Evolutionary conservation across 2,888 invertebrate species (phyloP).

Genomic region (Callyntrura sp.): DNA sequence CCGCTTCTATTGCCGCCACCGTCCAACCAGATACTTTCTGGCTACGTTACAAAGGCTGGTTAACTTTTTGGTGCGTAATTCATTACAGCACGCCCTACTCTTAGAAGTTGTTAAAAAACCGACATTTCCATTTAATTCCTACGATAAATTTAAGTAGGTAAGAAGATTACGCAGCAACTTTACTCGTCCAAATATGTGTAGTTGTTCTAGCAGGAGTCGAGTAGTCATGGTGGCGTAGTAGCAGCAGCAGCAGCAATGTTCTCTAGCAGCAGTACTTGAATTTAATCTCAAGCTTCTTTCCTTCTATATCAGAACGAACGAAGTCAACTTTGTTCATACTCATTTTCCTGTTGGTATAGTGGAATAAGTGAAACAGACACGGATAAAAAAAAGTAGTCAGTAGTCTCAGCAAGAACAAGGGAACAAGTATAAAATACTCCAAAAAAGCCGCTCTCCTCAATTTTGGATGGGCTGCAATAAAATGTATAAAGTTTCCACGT

Average conservation of each 20-base stretch:
- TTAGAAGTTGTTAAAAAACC: slow-evolving; percentile 56
- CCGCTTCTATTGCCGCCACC: not conserved
- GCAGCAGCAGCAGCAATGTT: slow-evolving; percentile 44
- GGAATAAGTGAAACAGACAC: slow-evolving; percentile 14
- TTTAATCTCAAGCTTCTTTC: slow-evolving; percentile 71
- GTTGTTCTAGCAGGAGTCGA: no score
- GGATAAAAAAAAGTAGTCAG: not conserved
- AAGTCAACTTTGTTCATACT: not conserved
- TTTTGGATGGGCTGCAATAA: slow-evolving; percentile 64
- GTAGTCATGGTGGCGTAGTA: no score
- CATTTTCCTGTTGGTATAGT: slow-evolving; percentile 15
- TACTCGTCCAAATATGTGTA: slow-evolving; percentile 42
- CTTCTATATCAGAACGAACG: not conserved
- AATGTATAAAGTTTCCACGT: slow-evolving; percentile 74
- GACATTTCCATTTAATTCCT: slow-evolving; percentile 71
- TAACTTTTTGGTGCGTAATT: not conserved
- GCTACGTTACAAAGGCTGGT: not conserved
- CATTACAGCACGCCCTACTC: slow-evolving; percentile 3
- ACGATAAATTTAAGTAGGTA: slow-evolving; percentile 77
- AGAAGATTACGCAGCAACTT: slow-evolving; percentile 76
- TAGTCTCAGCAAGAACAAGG: not conserved
- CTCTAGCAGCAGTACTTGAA: slow-evolving; percentile 60
- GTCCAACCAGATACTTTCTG: not conserved
- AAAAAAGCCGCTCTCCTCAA: slow-evolving; percentile 51
- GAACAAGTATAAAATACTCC: slow-evolving; percentile 13